These are phyloP conservation scores for Embidobia sp. DNA, from an alignment of 2,888 invertebrate species.

Conservation along the genomic window DNA sequence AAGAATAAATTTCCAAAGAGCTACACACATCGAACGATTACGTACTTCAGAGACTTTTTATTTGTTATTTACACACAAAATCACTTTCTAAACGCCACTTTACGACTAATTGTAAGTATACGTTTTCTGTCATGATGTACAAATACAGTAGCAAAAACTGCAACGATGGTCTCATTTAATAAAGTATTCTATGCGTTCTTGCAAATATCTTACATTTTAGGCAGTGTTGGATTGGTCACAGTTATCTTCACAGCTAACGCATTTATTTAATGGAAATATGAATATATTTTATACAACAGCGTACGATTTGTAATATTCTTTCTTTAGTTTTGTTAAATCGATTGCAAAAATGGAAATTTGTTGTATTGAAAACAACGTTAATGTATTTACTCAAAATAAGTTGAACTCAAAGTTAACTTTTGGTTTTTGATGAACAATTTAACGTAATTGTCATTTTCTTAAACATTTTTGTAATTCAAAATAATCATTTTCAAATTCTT, in stretches of 20 bases:
- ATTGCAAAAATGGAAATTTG: too few species aligned
- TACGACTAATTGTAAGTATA: constrained; percentile 51
- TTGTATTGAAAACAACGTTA: too few species aligned
- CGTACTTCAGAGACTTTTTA: constrained; percentile 36
- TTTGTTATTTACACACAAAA: constrained; percentile 53
- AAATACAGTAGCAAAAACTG: constrained; percentile 77
- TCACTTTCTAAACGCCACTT: constrained; percentile 27
- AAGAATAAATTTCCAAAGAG: constrained; percentile 63
- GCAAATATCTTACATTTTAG: constrained; percentile 54
- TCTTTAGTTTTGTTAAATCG: too few species aligned
- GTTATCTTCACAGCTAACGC: constrained; percentile 54
- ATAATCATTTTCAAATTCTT: too few species aligned
- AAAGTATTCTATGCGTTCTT: constrained; percentile 72
- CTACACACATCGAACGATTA: constrained; percentile 60
- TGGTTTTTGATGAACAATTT: too few species aligned
- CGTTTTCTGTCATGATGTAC: constrained; percentile 70
- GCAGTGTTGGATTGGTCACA: constrained; percentile 60
- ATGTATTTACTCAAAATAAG: too few species aligned
- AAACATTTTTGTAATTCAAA: too few species aligned
- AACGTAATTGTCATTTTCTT: too few species aligned
- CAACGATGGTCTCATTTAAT: constrained; percentile 66
- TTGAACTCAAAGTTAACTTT: too few species aligned
- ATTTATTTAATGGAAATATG: constrained; percentile 37
- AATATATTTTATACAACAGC: constrained; percentile 33
- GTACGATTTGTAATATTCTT: constrained; percentile 2